Base-by-base conservation (phyloP, 2,113 vertebrate species). In the Cyrtonyx montezumae region DNA sequence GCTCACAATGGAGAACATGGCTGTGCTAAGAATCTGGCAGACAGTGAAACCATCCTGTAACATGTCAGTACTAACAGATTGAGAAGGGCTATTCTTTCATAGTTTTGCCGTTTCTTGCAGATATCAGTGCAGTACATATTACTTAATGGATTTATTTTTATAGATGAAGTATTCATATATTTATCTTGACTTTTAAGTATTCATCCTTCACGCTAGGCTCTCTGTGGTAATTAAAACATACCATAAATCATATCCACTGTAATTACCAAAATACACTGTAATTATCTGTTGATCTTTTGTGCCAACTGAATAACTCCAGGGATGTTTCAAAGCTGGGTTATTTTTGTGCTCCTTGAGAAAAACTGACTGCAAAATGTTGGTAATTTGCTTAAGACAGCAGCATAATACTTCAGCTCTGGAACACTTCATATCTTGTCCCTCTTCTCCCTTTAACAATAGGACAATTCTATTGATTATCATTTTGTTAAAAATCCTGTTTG, bases 281-380 rank as follows among this genome's bases (percentile, higher is more conserved):
- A 96, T 96, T 95, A 94, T 94, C 68, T 94, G 75, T 92, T 95
- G 87, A 95, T 96, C 85, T 88, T 94, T 88, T 84, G 83, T 0
- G 2, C 87, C 82, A 78, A 25, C 80, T 90, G 93, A 90, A 63
- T 80, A 95, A 95, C 82, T 93, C 77, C 71, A 88, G 88, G 53
- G 84, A 79, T 91, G 62, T 93, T 92, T 96, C 82, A 79, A 91
- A 91, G 55, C 61, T 34, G 78, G 87, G 83, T 93, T 91, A 95
- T 91, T 91, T 89, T 90, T 66, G 65, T 69, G 75, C 91, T 77
- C 67, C 48, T 90, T 56, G 71, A 94, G 83, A 87, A 45, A 91
- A 90, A 63, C n/a, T 45, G 85, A 32, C 65, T 59, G 61, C 56
- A 83, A 69, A 92, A 59, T 59, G 34, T 75, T 65, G 59, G 65